Conservation (phyloP, 2,113 vertebrate genomes). For the Cynoglossus semilaevis region DNA sequence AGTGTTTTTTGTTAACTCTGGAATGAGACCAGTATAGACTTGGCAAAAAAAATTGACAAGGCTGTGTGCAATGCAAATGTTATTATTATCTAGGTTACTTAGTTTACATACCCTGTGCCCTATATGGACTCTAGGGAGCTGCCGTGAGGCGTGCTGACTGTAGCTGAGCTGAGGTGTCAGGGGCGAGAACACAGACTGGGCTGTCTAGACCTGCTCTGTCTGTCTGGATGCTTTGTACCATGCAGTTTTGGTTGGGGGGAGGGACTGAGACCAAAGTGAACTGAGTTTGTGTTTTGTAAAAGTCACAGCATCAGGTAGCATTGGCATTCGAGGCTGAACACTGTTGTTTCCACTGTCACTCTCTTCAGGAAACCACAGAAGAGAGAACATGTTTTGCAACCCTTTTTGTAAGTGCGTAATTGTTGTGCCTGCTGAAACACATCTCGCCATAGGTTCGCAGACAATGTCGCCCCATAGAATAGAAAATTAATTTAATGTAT, state of each 20-base stretch:
- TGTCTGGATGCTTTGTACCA: slow-evolving; percentile 67
- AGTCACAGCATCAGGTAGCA: slow-evolving; percentile 62
- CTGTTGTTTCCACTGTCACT: slow-evolving; percentile 64
- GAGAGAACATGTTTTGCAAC: slow-evolving; percentile 55
- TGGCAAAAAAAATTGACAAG: not conserved
- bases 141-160: slow-evolving; percentile 35
- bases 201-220: slow-evolving; percentile 72
- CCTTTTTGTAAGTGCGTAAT: slow-evolving; percentile 38
- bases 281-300: slow-evolving; percentile 56
- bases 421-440: slow-evolving; percentile 50
- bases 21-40: not conserved
- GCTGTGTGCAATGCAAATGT: slow-evolving; percentile 29
- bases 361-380: slow-evolving; percentile 58
- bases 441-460: slow-evolving; percentile 7
- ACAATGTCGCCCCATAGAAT: too few relatives aligned
- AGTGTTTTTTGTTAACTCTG: slow-evolving; percentile 8
- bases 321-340: slow-evolving; percentile 56
- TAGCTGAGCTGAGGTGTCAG: slow-evolving; percentile 64
- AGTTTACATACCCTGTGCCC: slow-evolving; percentile 21
- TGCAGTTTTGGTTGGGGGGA: slow-evolving; percentile 36
- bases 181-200: slow-evolving; percentile 53
- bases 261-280: slow-evolving; percentile 26
- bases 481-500: too few relatives aligned
- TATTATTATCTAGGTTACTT: slow-evolving; percentile 14
- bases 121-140: slow-evolving; percentile 27